Base-by-base conservation (phyloP, 2,797 vertebrate species). In the Limnodromus scolopaceus region DNA sequence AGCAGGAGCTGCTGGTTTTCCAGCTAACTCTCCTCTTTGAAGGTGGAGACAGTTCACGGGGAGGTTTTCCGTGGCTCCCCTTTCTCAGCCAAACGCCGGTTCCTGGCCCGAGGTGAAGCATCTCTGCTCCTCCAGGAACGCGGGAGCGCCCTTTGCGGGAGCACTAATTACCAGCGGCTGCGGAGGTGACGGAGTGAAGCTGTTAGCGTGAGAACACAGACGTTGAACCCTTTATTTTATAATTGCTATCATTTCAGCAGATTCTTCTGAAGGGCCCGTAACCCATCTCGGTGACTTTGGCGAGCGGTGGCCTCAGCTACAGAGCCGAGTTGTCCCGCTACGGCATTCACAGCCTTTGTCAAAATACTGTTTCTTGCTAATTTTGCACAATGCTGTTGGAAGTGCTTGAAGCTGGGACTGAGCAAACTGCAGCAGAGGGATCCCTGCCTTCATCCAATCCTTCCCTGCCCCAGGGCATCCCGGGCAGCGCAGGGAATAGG, bases 61-160 rank as follows among this genome's bases (percentile, higher is more conserved):
- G 82, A 94, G 84, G 41, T 89, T 87, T 84, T 75, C 38, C 30
- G 49, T n/a, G 65, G 60, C 78, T 87, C 24, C 64, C n/a, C 43
- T 86, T 82, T 36, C 48, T 63, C 19, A 55, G 8, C 68, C 43
- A 17, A 41, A 3, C 7, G 79, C 38, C 55, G 64, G 70, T 79
- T 69, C 36, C 81, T 57, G 81, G 71, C 79, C 54, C 0, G 10
- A 83, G 94, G 70, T 92, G 71, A 48, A 76, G 91, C 6, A 1
- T 81, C 76, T 55, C 82, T 32, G 87, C 81, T 72, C 34, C 58
- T 69, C 9, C 24, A 77, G 84, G 74, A 68, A 14, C 2, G 3
- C 11, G 11, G 92, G 77, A 60, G 87, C 70, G n/a, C n/a, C n/a
- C n/a, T n/a, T n/a, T n/a, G n/a, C n/a, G n/a, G n/a, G n/a, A n/a